Conservation (phyloP, 2,888 invertebrate genomes). For the Agonopterix alstromeriana region DNA sequence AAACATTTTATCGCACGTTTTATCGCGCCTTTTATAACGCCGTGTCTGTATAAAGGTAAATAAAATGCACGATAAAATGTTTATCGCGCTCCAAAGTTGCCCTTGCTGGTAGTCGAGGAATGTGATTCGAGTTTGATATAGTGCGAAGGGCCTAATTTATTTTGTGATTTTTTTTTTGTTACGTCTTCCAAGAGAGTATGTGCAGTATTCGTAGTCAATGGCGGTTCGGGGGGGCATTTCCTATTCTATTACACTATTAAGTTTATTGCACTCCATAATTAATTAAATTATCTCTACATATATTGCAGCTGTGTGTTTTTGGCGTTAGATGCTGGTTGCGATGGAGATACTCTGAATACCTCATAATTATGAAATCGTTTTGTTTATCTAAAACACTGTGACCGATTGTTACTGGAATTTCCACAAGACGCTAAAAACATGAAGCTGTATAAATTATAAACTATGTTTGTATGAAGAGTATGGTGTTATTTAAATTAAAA, state of each 20-base stretch:
- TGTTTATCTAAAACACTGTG: background rate
- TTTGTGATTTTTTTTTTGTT: slow-evolving; percentile 2
- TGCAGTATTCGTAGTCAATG: slow-evolving; percentile 45
- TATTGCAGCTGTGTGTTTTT: slow-evolving; percentile 40
- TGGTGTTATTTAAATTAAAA: slow-evolving; percentile 35
- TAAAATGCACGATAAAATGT: too few relatives aligned
- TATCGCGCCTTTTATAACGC: too few relatives aligned
- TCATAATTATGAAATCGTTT: too few relatives aligned
- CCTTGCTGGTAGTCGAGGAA: too few relatives aligned
- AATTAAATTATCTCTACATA: slow-evolving; percentile 29
- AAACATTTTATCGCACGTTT: too few relatives aligned
- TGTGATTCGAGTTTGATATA: too few relatives aligned
- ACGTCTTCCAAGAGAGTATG: slow-evolving; percentile 22
- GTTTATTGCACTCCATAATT: slow-evolving; percentile 66
- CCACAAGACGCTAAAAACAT: slow-evolving; percentile 16
- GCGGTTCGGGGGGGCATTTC: slow-evolving; percentile 63
- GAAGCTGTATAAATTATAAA: slow-evolving; percentile 29
- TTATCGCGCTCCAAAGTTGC: too few relatives aligned
- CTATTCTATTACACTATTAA: slow-evolving; percentile 66
- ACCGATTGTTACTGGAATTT: background rate
- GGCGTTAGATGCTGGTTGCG: slow-evolving; percentile 16
- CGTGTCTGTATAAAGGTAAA: too few relatives aligned
- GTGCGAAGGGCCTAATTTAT: too few relatives aligned
- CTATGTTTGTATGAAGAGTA: slow-evolving; percentile 31
- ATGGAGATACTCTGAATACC: too few relatives aligned